phyloP scores from a whole-genome alignment of 2,888 invertebrate genomes.

The Vesta saturnalis region DNA sequence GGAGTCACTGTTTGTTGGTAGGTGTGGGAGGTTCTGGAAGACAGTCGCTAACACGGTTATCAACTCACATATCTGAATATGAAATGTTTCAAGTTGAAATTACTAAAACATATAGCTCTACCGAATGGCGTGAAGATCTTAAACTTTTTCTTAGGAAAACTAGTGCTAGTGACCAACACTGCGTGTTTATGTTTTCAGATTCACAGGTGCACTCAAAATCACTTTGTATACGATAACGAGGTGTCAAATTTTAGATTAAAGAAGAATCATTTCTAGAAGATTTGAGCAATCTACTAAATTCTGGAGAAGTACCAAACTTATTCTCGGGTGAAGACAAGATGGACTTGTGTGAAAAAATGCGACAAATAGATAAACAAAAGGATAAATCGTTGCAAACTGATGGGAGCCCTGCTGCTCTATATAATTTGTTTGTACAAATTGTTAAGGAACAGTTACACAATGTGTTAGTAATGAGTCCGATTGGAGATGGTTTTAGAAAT shows the following conservation, averaged over 20 bases:
- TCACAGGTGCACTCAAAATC: slow-evolving; percentile 71
- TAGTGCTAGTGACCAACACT: slow-evolving; percentile 85
- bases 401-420: slow-evolving; percentile 89
- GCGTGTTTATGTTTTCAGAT: slow-evolving; percentile 91
- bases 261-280: slow-evolving; percentile 94
- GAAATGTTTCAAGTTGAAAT: slow-evolving; percentile 94
- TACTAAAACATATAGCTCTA: slow-evolving; percentile 82
- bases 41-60: slow-evolving; percentile 88
- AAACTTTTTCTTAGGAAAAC: slow-evolving; percentile 83
- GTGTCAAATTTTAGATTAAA: slow-evolving; percentile 74
- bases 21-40: slow-evolving; percentile 95
- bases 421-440: slow-evolving; percentile 89
- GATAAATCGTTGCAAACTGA: slow-evolving; percentile 91
- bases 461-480: slow-evolving; percentile 89
- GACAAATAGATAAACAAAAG: slow-evolving; percentile 86
- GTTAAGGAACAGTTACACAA: slow-evolving; percentile 92
- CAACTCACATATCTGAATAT: slow-evolving; percentile 94
- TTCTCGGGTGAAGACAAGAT: slow-evolving; percentile 86
- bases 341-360: slow-evolving; percentile 94
- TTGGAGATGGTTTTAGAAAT: slow-evolving; percentile 84
- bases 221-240: not conserved
- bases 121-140: slow-evolving; percentile 93
- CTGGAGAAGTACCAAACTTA: slow-evolving; percentile 93
- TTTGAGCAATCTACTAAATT: slow-evolving; percentile 90
- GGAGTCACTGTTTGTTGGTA: slow-evolving; percentile 88